These are phyloP conservation scores for Salvelinus namaycush DNA, from an alignment of 2,113 vertebrate genomes.

Conservation along the genomic window DNA sequence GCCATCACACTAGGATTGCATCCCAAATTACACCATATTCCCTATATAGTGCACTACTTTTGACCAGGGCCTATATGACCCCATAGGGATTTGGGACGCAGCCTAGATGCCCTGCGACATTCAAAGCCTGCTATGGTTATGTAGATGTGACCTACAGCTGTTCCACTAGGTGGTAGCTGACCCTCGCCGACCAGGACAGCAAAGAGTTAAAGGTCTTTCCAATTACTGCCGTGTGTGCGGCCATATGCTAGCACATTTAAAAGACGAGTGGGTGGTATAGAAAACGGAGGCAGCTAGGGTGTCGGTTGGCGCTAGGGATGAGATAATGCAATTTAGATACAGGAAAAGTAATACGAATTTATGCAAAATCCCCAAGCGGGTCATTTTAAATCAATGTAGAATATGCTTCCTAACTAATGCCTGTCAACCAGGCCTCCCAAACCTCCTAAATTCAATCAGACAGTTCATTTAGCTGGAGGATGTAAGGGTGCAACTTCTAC, in stretches of 20 bases:
- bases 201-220: slow-evolving; percentile 59
- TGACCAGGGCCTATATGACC: no score
- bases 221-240: slow-evolving; percentile 54
- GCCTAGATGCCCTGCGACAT: slow-evolving; percentile 46
- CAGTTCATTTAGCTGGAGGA: slow-evolving; percentile 84
- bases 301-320: slow-evolving; percentile 58
- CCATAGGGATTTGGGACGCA: slow-evolving; percentile 8
- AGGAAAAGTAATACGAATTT: slow-evolving; percentile 79
- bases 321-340: slow-evolving; percentile 77
- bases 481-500: slow-evolving; percentile 36
- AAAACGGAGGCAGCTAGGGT: slow-evolving; percentile 44
- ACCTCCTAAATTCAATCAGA: slow-evolving; percentile 88
- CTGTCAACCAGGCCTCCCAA: slow-evolving; percentile 85
- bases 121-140: slow-evolving; percentile 45
- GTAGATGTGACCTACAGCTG: slow-evolving; percentile 50
- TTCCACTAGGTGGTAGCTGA: slow-evolving; percentile 55
- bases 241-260: slow-evolving; percentile 62
- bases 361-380: slow-evolving; percentile 83
- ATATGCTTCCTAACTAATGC: slow-evolving; percentile 92
- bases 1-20: no score
- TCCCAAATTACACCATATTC: no score
- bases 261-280: slow-evolving; percentile 44
- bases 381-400: slow-evolving; percentile 91
- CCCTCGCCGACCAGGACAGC: slow-evolving; percentile 31
- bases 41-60: no score